Base-by-base conservation (phyloP, 2,888 invertebrate species). In the Nipponacmea schrenckii region DNA sequence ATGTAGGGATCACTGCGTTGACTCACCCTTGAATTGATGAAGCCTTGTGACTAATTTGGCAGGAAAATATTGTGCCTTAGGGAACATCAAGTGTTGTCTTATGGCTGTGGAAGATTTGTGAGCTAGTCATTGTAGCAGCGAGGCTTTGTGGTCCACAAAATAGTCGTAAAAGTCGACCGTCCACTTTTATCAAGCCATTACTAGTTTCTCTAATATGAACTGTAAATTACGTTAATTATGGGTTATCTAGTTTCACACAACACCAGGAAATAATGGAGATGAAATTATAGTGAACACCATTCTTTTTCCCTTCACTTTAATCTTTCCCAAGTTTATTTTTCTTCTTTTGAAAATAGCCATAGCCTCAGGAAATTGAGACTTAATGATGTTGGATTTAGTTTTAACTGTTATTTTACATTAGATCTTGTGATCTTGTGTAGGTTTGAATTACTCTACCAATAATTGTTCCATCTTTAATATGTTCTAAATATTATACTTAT, bases 1-100 rank as follows among this genome's bases (percentile, higher is more conserved):
- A 56, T 56, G 56, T 56, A 20, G 56, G 56, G 56, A 56, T 56
- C 56, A 24, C 56, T 24, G 20, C 56, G 56, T 56, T 56, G 56
- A 56, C 56, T 56, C 56, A 56, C 56, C 56, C 56, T 56, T 56
- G 10, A 56, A 56, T 56, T 56, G 56, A 56, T 56, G 56, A 56
- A 56, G 24, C 24, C 56, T 56, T 56, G 56, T 56, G 56, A 56
- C 56, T 56, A 56, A 56, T 56, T 56, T 56, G 56, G 56, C 56
- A 24, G 56, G 56, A 24, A 56, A 56, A 56, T 56, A 56, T 56
- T 56, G 56, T 56, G 56, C 56, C 56, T 56, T 56, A 56, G 56
- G 56, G 56, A 56, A 56, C 20, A 56, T 56, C 56, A 56, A 56
- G 20, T 56, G 20, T 24, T 56, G 56, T 56, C 56, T 56, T 39